These are phyloP conservation scores for Drosophila setosimentum DNA, from an alignment of 2,888 invertebrate species.

Conservation along the genomic window DNA sequence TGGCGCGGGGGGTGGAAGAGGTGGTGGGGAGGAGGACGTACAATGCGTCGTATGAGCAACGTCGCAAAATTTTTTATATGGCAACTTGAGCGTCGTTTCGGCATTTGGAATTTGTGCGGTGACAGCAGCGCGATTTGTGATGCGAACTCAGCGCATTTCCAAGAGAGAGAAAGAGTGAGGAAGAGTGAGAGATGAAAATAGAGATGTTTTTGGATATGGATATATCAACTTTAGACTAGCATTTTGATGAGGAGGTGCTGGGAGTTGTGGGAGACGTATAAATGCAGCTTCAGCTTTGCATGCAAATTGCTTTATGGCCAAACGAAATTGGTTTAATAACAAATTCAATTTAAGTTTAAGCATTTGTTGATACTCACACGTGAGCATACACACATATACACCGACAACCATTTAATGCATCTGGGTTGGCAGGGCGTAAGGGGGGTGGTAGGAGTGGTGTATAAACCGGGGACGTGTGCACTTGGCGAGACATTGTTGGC, in stretches of 20 bases:
- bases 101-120: constrained; percentile 19
- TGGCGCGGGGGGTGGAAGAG: background rate
- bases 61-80: constrained; percentile 38
- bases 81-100: constrained; percentile 30
- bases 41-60: constrained; percentile 57
- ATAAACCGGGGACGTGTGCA: constrained; percentile 33
- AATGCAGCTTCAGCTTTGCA: constrained; percentile 42
- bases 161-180: constrained; percentile 2
- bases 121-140: constrained; percentile 58
- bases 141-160: constrained; percentile 51
- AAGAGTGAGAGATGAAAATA: background rate
- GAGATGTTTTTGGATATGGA: constrained; percentile 46
- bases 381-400: constrained; percentile 43
- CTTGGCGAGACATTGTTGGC: constrained; percentile 62
- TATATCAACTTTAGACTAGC: constrained; percentile 46
- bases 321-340: constrained; percentile 71
- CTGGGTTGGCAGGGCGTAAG: background rate
- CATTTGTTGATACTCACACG: constrained; percentile 66
- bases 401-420: background rate
- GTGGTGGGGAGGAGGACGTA: constrained; percentile 9
- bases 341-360: constrained; percentile 76
- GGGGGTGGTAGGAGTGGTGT: background rate
- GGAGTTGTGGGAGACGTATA: background rate
- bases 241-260: background rate
- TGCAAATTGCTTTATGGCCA: constrained; percentile 63